Conservation (phyloP, 2,113 vertebrate species). For the Nothobranchius kuhntae region DNA sequence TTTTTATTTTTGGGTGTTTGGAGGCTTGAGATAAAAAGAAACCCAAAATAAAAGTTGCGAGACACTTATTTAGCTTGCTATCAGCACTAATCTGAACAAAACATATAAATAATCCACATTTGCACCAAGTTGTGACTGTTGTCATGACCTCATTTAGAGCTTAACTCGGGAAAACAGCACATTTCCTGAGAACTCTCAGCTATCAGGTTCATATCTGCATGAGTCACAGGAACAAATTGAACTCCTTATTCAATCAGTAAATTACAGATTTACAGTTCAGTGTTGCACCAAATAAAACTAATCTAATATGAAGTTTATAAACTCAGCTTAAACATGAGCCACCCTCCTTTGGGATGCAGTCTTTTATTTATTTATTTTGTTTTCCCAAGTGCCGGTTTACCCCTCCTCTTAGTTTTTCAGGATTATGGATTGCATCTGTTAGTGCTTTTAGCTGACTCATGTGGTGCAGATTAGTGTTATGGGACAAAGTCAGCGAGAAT, state of each 20-base stretch:
- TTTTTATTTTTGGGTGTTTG: constrained; percentile 48
- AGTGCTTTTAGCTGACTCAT: constrained; percentile 65
- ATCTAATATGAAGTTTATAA: constrained; percentile 39
- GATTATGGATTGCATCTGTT: constrained; percentile 57
- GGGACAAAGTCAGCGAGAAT: constrained; percentile 72
- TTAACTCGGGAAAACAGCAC: constrained; percentile 48
- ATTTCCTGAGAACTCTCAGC: constrained; percentile 51
- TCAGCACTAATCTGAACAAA: background rate
- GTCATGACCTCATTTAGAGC: constrained; percentile 1
- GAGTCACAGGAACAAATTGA: constrained; percentile 59
- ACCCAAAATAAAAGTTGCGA: constrained; percentile 13
- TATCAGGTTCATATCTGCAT: constrained; percentile 56
- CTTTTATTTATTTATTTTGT: background rate
- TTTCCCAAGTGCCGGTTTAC: constrained; percentile 7
- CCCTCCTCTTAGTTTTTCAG: constrained; percentile 57
- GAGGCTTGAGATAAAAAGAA: constrained; percentile 36
- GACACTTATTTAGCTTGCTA: constrained; percentile 20
- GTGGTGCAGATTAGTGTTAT: constrained; percentile 66
- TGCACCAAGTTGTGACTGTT: constrained; percentile 4
- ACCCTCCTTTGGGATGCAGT: background rate
- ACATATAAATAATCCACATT: background rate
- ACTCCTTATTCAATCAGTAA: constrained; percentile 41
- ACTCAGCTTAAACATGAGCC: constrained; percentile 28
- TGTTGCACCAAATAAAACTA: constrained; percentile 23
- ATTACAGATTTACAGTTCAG: constrained; percentile 47